Percentiles rank a stretch among this genome's conserved stretches.
Evolutionary conservation across 2,113 vertebrate species (phyloP).

Genomic region (Rutilus rutilus): DNA sequence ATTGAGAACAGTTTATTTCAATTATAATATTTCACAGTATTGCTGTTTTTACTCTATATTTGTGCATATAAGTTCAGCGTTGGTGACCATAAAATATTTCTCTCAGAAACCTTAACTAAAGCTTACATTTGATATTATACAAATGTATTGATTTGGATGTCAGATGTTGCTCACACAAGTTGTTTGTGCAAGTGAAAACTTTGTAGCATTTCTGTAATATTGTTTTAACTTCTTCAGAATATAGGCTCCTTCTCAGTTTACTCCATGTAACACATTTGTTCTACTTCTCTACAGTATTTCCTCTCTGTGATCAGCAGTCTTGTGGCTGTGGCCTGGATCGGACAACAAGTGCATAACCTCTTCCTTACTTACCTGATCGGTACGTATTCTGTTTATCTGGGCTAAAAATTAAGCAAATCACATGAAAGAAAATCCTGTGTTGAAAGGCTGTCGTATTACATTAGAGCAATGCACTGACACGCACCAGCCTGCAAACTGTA

Average conservation of each 20-base stretch:
- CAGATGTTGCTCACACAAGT: background rate
- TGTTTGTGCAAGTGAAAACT: background rate
- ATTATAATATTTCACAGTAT: too few relatives aligned
- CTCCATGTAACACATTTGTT: slow-evolving; percentile 5
- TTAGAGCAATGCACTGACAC: background rate
- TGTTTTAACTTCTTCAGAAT: background rate
- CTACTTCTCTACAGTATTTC: slow-evolving; percentile 84
- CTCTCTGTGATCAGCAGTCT: slow-evolving; percentile 88
- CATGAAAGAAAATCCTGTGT: background rate
- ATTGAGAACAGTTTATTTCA: too few relatives aligned
- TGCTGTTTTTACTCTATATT: too few relatives aligned
- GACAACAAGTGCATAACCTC: slow-evolving; percentile 98
- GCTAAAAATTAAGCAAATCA: background rate
- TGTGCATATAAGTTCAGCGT: too few relatives aligned
- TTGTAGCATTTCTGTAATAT: background rate
- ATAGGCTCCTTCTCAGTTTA: background rate
- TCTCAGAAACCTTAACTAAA: too few relatives aligned
- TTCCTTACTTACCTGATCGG: slow-evolving; percentile 95
- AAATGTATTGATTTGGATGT: background rate
- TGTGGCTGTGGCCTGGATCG: slow-evolving; percentile 91
- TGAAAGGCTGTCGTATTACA: background rate
- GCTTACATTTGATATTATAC: too few relatives aligned
- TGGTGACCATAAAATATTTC: too few relatives aligned
- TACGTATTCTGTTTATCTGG: slow-evolving; percentile 70
- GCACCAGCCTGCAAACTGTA: background rate